phyloP scores from a whole-genome alignment of 1,140 invertebrate genomes.

The Camponotus pennsylvanicus region DNA sequence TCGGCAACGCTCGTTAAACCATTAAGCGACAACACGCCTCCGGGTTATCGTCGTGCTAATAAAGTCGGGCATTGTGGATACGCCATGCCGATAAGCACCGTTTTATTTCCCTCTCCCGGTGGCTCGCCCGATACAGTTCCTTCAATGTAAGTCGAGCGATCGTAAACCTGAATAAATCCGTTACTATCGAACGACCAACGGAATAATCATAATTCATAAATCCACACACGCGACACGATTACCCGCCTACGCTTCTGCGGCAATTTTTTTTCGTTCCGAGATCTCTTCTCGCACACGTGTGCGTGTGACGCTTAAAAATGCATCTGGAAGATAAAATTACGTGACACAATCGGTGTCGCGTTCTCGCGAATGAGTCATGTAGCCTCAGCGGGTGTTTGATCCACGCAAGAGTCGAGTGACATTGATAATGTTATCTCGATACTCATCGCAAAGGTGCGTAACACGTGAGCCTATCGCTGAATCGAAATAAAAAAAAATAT shows the following conservation, averaged over 20 bases:
- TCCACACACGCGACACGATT: not conserved
- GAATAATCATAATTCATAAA: slow-evolving; percentile 3
- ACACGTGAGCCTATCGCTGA: slow-evolving; percentile 63
- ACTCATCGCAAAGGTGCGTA: slow-evolving; percentile 70
- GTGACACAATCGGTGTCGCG: slow-evolving; percentile 24
- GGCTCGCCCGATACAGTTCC: slow-evolving; percentile 25
- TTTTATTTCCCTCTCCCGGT: slow-evolving; percentile 67
- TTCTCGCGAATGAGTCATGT: slow-evolving; percentile 38
- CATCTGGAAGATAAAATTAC: slow-evolving; percentile 31
- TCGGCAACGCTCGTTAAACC: slow-evolving; percentile 66
- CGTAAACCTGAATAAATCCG: slow-evolving; percentile 12
- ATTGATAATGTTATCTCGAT: slow-evolving; percentile 65
- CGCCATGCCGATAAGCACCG: slow-evolving; percentile 72
- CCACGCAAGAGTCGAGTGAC: slow-evolving; percentile 32
- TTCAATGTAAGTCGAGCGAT: not conserved
- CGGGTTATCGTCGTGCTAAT: slow-evolving; percentile 76
- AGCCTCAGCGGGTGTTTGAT: slow-evolving; percentile 14
- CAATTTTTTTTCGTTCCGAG: not conserved
- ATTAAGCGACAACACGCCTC: slow-evolving; percentile 67
- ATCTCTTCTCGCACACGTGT: not conserved
- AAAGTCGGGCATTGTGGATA: slow-evolving; percentile 72
- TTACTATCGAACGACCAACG: not conserved
- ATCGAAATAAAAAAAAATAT: slow-evolving; percentile 72
- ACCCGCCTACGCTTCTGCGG: not conserved
- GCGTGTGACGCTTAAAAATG: slow-evolving; percentile 13